Evolutionary conservation across 2,797 vertebrate genomes (phyloP), one percentile per base, ranked within the genome.

Genomic region (Gymnoscopelus braueri): DNA sequence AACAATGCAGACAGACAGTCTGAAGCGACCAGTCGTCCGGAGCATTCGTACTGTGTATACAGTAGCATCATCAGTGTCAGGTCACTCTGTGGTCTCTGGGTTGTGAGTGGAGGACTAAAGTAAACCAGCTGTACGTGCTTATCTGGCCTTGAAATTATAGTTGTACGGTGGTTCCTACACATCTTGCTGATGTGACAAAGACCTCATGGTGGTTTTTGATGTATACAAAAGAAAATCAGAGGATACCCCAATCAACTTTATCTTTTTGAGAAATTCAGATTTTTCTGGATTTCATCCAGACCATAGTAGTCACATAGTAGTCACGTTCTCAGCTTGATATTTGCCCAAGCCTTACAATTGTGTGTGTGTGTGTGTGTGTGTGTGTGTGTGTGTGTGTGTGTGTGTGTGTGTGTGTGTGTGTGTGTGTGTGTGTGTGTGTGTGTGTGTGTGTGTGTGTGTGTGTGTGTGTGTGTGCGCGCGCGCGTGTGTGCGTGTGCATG

Each of bases 21-120:
- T 76, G 9, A 80, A 77, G 75, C 81, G 85, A 87, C 84, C 89
- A 67, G 49, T 67, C 59, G 85, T 82, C 83, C 87, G 26, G 77
- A 63, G 63, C 5, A 65, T 44, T 57, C 2, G 19, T 19, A 19
- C 19, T 19, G 10, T n/a, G n/a, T n/a, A n/a, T n/a, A n/a, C n/a
- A n/a, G n/a, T 52, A 1, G 58, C 60, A 70, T 80, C 80, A 57
- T 7, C 67, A 5, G 52, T 76, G 65, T 86, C 82, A 84, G 81
- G 75, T 85, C 81, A 85, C 67, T 58, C 54, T 19, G 61, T 59
- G 70, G 10, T 51, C 56, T 29, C 32, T 19, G 24, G 29, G 67
- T 60, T 78, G 35, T 63, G 35, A 13, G 9, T 5, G 1, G n/a
- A 4, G 50, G 50, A 51, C 50, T 63, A 32, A 2, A 35, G 1